Base-by-base conservation (phyloP, 1,140 invertebrate species). In the Sarcophaga peregrina region DNA sequence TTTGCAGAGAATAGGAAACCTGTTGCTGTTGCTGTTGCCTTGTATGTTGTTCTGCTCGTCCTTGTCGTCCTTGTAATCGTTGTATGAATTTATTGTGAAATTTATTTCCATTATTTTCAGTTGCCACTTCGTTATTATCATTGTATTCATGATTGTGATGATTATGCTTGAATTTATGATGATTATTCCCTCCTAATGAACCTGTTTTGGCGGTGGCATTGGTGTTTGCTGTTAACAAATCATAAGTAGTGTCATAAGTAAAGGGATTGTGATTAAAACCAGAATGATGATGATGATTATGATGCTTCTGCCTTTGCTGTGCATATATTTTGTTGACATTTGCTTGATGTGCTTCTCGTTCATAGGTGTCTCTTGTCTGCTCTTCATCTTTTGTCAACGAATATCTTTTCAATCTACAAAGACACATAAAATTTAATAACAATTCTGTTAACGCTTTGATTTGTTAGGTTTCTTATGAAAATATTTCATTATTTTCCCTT, bases 351-450 rank as follows among this genome's bases (percentile, higher is more conserved):
- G 62, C 62, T 20, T n/a, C 17, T 20, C 25, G 25, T 68, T 25
- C 20, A 0, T 25, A 10, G 10, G 17, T 58, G 13, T 58, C 54
- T 58, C 20, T 5, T 68, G 62, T 3, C 11, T n/a, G 9, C n/a
- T 5, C 10, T 68, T 68, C 11, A 62, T 25, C 9, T 1, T 5
- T 68, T 68, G 10, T n/a, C 62, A 20, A 20, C 3, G 8, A 8
- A 68, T 68, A 68, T 8, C 62, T 20, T 68, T 68, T 68, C 62
- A 68, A 68, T 68, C 62, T 68, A n/a, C 20, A 68, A 68, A 20
- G n/a, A n/a, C n/a, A 7, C 3, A 68, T 5, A 68, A 68, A 68
- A 9, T 20, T 20, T 9, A 68, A 68, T 20, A 68, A 68, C 25
- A 37, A 37, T 37, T 37, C 25, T 37, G 25, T 37, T 37, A 37